Evolutionary conservation across 1,140 invertebrate species (phyloP), one percentile per base, ranked within the genome.

Genomic region (Camponotus vicinus): DNA sequence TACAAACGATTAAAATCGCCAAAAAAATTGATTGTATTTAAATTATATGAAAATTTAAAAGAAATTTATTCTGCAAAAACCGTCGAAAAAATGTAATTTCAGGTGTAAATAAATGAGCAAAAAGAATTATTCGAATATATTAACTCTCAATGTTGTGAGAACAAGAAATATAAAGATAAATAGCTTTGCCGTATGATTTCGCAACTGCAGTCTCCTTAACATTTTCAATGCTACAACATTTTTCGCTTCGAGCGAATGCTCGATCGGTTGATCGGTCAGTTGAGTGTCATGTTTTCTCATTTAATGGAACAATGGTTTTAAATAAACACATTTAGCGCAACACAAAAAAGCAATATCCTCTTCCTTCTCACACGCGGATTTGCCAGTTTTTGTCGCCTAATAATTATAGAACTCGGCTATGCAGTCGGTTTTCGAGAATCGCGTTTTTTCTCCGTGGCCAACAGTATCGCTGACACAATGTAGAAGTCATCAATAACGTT

Each of bases 401-500:
- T 83, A 59, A 73, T 83, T 83, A 83, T 75, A 42, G 79, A 37
- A 70, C 64, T 40, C 40, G 27, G 67, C 67, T 7, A 42, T n/a
- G 13, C 21, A 61, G 69, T 42, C 37, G 57, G 11, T 75, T 83
- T 83, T 83, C 40, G 69, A 83, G 69, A 45, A 34, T 45, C 15
- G n/a, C 13, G 32, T 75, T 83, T 61, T 59, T 73, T 75, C 37
- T 34, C 27, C n/a, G 11, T 32, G 40, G 40, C 61, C 79, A 61
- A 75, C 42, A 59, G 55, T 45, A 45, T 63, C 40, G 55, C 55
- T 83, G 40, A 83, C 55, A 83, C 79, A 83, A 83, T 63, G 79
- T 73, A 73, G 55, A 49, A 83, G 61, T 83, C 79, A 83, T 83
- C 69, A 83, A 83, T 83, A 83, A 83, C 40, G 40, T 45, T 21